These are phyloP conservation scores for Tympanuchus pallidicinctus DNA, from an alignment of 2,113 vertebrate species.

Conservation along the genomic window DNA sequence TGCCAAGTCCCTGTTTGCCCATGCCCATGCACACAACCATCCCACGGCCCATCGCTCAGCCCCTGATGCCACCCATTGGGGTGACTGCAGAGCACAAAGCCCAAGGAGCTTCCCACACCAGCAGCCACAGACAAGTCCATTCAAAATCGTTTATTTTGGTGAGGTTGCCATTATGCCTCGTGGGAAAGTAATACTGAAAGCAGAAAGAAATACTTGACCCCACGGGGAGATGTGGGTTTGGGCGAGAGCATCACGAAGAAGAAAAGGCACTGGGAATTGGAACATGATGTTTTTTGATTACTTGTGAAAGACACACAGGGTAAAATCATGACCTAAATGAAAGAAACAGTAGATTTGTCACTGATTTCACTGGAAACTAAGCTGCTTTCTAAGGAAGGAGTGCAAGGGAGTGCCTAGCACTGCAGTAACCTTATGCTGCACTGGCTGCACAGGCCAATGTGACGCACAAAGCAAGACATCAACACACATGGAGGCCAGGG, in stretches of 20 bases:
- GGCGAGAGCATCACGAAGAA: background rate
- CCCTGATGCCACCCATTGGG: background rate
- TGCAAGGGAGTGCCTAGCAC: fast-evolving
- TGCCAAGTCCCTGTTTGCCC: background rate
- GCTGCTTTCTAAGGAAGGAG: background rate
- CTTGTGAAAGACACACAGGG: background rate
- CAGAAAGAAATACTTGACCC: slow-evolving; percentile 10
- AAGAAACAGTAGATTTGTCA: background rate
- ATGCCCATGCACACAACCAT: background rate
- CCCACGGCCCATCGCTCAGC: background rate
- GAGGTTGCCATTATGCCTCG: slow-evolving; percentile 33
- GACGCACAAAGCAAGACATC: background rate
- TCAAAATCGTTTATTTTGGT: slow-evolving; percentile 36
- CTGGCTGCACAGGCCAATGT: background rate
- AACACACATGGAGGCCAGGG: fast-evolving
- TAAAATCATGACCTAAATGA: background rate
- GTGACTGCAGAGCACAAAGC: background rate
- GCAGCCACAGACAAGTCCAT: slow-evolving; percentile 13
- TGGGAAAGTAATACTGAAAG: slow-evolving; percentile 44
- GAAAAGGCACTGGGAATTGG: slow-evolving; percentile 25
- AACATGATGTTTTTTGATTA: background rate
- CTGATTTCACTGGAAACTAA: background rate
- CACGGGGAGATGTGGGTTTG: background rate
- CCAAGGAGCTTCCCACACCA: background rate
- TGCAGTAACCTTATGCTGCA: fast-evolving